Base-by-base conservation (phyloP, 2,113 vertebrate species). In the Pelusios castaneus region DNA sequence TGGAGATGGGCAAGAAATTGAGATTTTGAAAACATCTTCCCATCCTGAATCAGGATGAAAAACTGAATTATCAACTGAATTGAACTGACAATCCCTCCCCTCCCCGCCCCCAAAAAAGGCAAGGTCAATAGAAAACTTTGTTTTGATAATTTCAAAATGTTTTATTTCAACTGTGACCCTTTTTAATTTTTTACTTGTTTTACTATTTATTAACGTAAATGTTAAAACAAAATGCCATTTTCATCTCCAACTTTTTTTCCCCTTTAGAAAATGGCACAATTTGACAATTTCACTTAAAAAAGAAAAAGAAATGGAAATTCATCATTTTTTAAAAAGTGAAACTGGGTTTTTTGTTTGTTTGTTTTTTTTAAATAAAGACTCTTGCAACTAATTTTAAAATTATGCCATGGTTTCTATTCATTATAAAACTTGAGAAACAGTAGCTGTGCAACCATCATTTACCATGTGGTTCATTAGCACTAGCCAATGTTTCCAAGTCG, bases 301-400 rank as follows among this genome's bases (percentile, higher is more conserved):
- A 49, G 13, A 49, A 49, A 49, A 49, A 49, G 49, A 6, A 49
- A 49, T 5, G 38, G 43, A 89, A 93, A 82, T 5, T 1, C 87
- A 63, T 82, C 63, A 21, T n/a, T n/a, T n/a, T 14, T 85, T 92
- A 93, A 82, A 73, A 4, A 19, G 79, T 9, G 24, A 17, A 86
- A 86, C 84, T 75, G 11, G 43, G 11, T 86, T 43, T 82, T 31
- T 27, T n/a, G n/a, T n/a, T n/a, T n/a, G n/a, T n/a, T n/a, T n/a
- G n/a, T n/a, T n/a, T n/a, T n/a, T n/a, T 94, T 86, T 76, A 94
- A 92, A 87, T 67, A 88, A 52, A n/a, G 34, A n/a, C 31, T 21
- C 31, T n/a, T 21, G n/a, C n/a, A 67, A 91, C n/a, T 52, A 27
- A 14, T 70, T 63, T 31, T 47, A 49, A 47, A 77, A 29, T 45